Evolutionary conservation across 2,113 vertebrate genomes (phyloP).

Genomic region (Patagioenas fasciata): DNA sequence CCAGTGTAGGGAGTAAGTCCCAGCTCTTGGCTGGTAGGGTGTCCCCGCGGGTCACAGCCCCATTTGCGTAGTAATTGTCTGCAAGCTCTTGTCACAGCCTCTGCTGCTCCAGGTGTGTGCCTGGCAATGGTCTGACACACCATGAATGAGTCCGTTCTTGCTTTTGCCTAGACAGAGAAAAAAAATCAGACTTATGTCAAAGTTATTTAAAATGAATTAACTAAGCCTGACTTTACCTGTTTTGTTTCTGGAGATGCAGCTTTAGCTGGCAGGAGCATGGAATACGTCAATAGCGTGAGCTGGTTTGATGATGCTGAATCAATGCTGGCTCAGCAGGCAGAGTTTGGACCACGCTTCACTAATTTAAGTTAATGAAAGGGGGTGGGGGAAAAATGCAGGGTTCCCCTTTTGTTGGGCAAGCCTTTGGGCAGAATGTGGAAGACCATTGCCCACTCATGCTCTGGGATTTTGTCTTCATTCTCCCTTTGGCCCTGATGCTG

Average conservation of each 20-base stretch:
- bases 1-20: background rate
- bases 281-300: accelerated
- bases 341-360: background rate
- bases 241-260: background rate
- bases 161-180: background rate
- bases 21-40: background rate
- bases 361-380: background rate
- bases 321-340: background rate
- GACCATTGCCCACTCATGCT: background rate
- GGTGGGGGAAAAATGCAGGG: background rate
- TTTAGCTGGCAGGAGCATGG: background rate
- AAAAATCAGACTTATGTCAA: background rate
- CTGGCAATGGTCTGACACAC: slow-evolving; percentile 3
- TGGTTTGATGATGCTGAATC: background rate
- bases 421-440: background rate
- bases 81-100: background rate
- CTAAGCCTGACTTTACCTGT: background rate
- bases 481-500: background rate
- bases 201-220: background rate
- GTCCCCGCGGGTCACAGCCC: background rate
- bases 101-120: background rate
- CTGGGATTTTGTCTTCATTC: background rate
- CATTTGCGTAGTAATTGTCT: background rate
- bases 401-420: background rate
- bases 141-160: accelerated